phyloP scores from a whole-genome alignment of 2,888 invertebrate species.

The Camptogramma bilineatum region DNA sequence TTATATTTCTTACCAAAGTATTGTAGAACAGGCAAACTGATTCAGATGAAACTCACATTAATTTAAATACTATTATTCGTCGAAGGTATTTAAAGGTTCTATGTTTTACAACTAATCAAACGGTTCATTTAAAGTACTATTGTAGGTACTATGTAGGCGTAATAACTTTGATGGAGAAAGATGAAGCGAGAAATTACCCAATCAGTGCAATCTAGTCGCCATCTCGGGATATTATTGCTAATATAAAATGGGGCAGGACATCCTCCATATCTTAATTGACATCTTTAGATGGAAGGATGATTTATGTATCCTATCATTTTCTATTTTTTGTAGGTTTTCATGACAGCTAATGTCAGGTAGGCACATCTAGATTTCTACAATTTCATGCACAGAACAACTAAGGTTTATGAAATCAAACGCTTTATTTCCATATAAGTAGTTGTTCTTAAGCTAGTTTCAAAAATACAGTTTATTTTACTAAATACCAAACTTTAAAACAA shows the following conservation, averaged over 20 bases:
- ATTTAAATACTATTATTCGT: too few relatives aligned
- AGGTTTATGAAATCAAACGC: neutral
- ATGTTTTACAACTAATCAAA: neutral
- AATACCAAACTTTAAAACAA: conserved; percentile 1
- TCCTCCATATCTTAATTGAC: conserved; percentile 47
- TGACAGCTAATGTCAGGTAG: neutral
- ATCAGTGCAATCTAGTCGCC: conserved; percentile 40
- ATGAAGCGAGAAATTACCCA: conserved; percentile 41
- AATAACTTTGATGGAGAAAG: conserved; percentile 35
- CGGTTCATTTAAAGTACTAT: conserved; percentile 19
- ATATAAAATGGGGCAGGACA: conserved; percentile 44
- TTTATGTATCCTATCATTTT: conserved; percentile 42
- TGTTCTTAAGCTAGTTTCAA: neutral
- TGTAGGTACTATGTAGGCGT: conserved; percentile 42
- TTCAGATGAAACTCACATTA: too few relatives aligned
- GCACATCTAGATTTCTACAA: neutral
- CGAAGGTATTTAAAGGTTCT: too few relatives aligned
- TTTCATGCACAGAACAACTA: neutral
- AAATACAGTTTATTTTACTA: neutral
- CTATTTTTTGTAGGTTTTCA: conserved; percentile 9
- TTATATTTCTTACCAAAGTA: too few relatives aligned
- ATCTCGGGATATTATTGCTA: conserved; percentile 39
- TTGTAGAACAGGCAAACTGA: too few relatives aligned
- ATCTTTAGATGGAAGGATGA: conserved; percentile 42
- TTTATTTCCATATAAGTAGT: neutral